phyloP scores from a whole-genome alignment of 2,113 vertebrate genomes.

The Benitochromis conjunctus region DNA sequence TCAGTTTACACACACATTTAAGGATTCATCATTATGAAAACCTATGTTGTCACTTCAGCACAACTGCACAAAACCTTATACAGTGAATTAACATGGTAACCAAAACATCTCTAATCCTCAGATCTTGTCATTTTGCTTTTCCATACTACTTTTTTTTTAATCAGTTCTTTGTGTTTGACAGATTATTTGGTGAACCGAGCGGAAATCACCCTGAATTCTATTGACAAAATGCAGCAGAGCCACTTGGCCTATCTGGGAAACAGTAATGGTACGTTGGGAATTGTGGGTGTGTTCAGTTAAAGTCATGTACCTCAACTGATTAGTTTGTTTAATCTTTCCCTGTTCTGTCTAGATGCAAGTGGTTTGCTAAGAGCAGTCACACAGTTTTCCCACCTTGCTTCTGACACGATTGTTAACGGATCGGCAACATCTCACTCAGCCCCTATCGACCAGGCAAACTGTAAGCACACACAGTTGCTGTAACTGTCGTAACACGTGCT shows the following conservation, averaged over 20 bases:
- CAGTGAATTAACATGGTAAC: background rate
- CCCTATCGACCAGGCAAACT: conserved; percentile 83
- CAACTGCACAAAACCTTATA: background rate
- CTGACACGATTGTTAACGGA: conserved; percentile 85
- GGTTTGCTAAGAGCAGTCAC: conserved; percentile 79
- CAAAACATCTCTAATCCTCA: background rate
- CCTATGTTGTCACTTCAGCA: background rate
- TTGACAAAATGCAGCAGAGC: conserved; percentile 79
- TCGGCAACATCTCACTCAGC: conserved; percentile 81
- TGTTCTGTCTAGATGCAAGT: conserved; percentile 68
- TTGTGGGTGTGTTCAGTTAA: background rate
- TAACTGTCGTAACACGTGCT: background rate
- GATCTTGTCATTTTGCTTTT: background rate
- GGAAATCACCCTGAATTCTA: conserved; percentile 72
- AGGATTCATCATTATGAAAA: background rate
- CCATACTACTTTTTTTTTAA: background rate
- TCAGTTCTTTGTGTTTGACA: conserved; percentile 36
- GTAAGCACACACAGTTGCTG: conserved; percentile 65
- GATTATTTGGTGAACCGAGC: conserved; percentile 88
- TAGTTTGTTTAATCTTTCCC: background rate
- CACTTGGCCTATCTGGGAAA: conserved; percentile 70
- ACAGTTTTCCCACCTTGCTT: conserved; percentile 84
- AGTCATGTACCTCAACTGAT: background rate
- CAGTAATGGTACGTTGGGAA: conserved; percentile 66
- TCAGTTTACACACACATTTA: background rate